Evolutionary conservation across 2,888 invertebrate species (phyloP).

Genomic region (Kuschelorhynchus macadamiae): DNA sequence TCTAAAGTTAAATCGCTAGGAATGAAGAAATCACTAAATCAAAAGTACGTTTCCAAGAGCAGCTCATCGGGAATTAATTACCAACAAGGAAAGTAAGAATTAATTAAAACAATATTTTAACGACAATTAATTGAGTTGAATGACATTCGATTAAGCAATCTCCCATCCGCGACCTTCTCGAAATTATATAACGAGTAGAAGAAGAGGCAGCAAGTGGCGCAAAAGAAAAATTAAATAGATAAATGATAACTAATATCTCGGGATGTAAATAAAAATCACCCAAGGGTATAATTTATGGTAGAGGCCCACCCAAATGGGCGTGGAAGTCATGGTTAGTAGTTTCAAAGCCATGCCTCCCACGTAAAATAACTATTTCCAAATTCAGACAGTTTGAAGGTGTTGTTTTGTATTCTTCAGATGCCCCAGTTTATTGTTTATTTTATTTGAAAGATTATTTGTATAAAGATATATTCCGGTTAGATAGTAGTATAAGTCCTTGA

Average conservation of each 20-base stretch:
- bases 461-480: too few relatives aligned
- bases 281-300: constrained; percentile 44
- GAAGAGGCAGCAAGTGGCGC: not conserved
- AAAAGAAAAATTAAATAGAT: constrained; percentile 29
- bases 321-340: constrained; percentile 45
- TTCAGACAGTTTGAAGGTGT: not conserved
- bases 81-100: not conserved
- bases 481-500: too few relatives aligned
- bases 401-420: too few relatives aligned
- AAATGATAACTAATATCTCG: constrained; percentile 39
- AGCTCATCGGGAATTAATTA: not conserved
- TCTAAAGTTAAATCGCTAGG: too few relatives aligned
- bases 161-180: constrained; percentile 25
- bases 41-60: not conserved
- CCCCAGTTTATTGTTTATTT: too few relatives aligned
- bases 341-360: constrained; percentile 38
- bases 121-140: constrained; percentile 18
- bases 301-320: constrained; percentile 39
- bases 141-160: constrained; percentile 24
- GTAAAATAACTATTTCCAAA: constrained; percentile 28
- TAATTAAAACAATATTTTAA: constrained; percentile 6
- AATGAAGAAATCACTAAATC: too few relatives aligned
- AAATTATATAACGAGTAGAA: constrained; percentile 18
- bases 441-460: too few relatives aligned
- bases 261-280: constrained; percentile 41